Base-by-base conservation (phyloP, 2,113 vertebrate genomes). In the Silurus meridionalis region DNA sequence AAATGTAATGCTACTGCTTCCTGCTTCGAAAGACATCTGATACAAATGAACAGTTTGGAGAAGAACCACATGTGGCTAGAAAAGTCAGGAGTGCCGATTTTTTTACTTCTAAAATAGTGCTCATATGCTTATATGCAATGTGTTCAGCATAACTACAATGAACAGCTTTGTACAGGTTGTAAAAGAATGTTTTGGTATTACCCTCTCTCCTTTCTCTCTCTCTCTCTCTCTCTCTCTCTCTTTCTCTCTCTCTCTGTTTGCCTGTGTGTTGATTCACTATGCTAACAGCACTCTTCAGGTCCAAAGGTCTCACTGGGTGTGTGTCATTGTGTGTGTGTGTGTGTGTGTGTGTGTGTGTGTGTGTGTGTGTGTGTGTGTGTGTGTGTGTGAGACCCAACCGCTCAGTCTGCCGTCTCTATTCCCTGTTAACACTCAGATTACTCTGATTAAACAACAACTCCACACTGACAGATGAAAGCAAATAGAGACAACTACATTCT, bases 271-370 rank as follows among this genome's bases (percentile, higher is more conserved):
- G 80, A 89, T 78, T 87, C 82, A 84, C 83, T 86, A 88, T 79
- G 71, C 84, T 82, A 66, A 85, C 63, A 86, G 82, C 69, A 80
- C 85, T 89, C 86, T 80, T 74, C 53, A 83, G 81, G 90, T 91
- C 89, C 91, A 91, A 91, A 92, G 91, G 89, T 92, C 91, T 82
- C 25, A 81, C 19, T 88, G 87, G 88, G 91, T 89, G 91, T 91
- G 85, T 85, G 82, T 83, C 37, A 83, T 84, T 84, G 79, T 83
- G 82, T 74, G 83, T 84, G 74, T 86, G 82, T 28, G 48, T 17
- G 28, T 71, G 37, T 88, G 87, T 87, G 91, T 89, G 91, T 91
- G 85, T 85, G 82, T 83, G n/a, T 80, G 83, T 84, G 79, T 83
- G 82, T 74, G 83, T 87, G 74, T 86, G 82, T 28, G 48, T 7